These are phyloP conservation scores for Anarrhichthys ocellatus DNA, from an alignment of 2,113 vertebrate species.

Conservation along the genomic window DNA sequence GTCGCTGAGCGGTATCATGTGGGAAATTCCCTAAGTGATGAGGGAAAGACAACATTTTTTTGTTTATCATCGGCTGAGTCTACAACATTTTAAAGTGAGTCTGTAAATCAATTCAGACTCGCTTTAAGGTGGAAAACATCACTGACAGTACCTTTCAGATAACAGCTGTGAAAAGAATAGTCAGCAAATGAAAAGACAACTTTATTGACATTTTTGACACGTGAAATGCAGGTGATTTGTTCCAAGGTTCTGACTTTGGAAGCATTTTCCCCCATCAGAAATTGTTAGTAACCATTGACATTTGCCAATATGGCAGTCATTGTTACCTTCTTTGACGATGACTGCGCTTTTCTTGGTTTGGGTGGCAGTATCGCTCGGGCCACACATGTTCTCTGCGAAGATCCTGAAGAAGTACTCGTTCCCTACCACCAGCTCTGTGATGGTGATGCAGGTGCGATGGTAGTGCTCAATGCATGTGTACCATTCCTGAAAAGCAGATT, in stretches of 20 bases:
- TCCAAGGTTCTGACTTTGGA: conserved; percentile 41
- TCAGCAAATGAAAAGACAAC: neutral
- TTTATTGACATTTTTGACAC: neutral
- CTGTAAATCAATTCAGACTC: conserved; percentile 27
- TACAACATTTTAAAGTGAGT: conserved; percentile 46
- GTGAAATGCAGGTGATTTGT: conserved; percentile 6
- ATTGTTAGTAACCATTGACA: neutral
- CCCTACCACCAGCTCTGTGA: conserved; percentile 94
- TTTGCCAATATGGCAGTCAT: neutral
- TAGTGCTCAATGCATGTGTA: conserved; percentile 92
- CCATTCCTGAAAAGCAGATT: conserved; percentile 79
- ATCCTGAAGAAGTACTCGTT: conserved; percentile 97
- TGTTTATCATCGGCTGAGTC: conserved; percentile 54
- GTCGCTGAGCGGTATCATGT: conserved; percentile 78
- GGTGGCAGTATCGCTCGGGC: conserved; percentile 92
- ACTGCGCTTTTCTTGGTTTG: conserved; percentile 93
- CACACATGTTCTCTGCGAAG: conserved; percentile 96
- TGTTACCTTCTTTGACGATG: conserved; percentile 94
- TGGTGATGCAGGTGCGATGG: conserved; percentile 92
- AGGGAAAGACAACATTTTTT: conserved; percentile 76
- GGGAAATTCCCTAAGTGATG: conserved; percentile 79
- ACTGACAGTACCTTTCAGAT: conserved; percentile 72
- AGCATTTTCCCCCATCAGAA: conserved; percentile 40
- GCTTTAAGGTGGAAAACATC: conserved; percentile 62
- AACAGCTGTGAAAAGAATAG: neutral